Percentiles rank a stretch among this genome's conserved stretches.
Conservation (phyloP, 2,113 vertebrate genomes). For the Forbesichthys agassizii region DNA sequence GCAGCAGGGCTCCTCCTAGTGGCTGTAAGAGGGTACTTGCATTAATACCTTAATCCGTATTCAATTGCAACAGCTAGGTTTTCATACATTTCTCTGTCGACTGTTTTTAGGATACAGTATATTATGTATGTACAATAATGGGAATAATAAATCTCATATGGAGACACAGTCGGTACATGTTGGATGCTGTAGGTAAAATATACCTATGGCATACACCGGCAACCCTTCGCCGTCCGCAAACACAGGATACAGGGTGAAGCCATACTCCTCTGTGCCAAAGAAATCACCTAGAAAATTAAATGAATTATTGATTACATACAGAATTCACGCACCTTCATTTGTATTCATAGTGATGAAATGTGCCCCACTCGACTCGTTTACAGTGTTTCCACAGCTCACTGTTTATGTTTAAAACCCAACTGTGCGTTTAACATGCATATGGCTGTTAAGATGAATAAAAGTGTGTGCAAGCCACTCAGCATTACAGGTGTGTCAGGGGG, state of each 20-base stretch:
- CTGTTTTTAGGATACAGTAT: background rate
- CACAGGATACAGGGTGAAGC: slow-evolving; percentile 86
- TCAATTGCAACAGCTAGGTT: background rate
- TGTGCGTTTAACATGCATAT: too few species aligned
- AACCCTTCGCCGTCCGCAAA: slow-evolving; percentile 86
- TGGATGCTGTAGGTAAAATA: slow-evolving; percentile 1
- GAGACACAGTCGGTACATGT: background rate
- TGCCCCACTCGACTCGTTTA: background rate
- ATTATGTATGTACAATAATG: background rate
- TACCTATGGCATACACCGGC: slow-evolving; percentile 80
- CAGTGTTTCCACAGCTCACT: too few species aligned
- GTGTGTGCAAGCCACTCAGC: too few species aligned
- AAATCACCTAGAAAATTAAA: slow-evolving; percentile 80
- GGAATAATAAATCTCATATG: background rate
- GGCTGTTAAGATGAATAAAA: too few species aligned
- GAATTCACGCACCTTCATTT: background rate
- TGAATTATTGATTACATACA: background rate
- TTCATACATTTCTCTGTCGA: background rate
- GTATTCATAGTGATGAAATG: background rate
- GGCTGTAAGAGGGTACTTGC: slow-evolving; percentile 70
- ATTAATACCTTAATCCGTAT: slow-evolving; percentile 19
- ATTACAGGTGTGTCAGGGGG: too few species aligned
- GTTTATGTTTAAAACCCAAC: too few species aligned
- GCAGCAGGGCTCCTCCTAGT: slow-evolving; percentile 61
- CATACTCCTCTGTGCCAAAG: slow-evolving; percentile 83